Conservation (phyloP, 2,888 invertebrate genomes). For the Cecidostiba fungosa region DNA sequence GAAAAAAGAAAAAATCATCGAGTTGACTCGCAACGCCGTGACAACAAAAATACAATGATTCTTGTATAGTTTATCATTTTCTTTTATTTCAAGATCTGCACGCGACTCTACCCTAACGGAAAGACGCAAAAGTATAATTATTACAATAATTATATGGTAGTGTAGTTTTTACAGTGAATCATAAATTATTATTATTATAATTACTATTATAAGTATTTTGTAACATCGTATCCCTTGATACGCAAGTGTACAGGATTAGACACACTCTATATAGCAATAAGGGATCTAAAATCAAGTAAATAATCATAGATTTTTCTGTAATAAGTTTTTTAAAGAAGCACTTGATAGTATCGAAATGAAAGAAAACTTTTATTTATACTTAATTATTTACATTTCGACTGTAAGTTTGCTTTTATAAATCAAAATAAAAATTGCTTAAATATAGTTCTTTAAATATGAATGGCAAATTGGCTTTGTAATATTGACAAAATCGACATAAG, state of each 20-base stretch:
- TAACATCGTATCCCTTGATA: conserved; percentile 57
- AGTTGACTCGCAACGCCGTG: conserved; percentile 35
- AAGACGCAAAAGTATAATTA: conserved; percentile 55
- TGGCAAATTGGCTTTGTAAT: conserved; percentile 4
- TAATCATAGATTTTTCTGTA: background rate
- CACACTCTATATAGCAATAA: conserved; percentile 60
- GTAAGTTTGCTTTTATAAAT: background rate
- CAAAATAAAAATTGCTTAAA: conserved; percentile 8
- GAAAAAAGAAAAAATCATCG: conserved; percentile 53
- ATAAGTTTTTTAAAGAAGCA: background rate
- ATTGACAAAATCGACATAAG: conserved; percentile 22
- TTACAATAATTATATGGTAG: conserved; percentile 60
- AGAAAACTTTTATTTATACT: background rate
- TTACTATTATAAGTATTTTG: conserved; percentile 58
- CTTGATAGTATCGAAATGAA: background rate
- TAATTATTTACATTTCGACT: background rate
- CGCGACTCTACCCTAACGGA: conserved; percentile 32
- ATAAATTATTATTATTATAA: conserved; percentile 58
- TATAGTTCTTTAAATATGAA: background rate
- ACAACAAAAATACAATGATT: conserved; percentile 38
- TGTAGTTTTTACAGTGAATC: conserved; percentile 62
- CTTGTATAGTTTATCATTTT: conserved; percentile 9
- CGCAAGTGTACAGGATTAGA: conserved; percentile 59
- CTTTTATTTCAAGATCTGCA: conserved; percentile 30
- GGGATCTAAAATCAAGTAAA: conserved; percentile 64